Conservation (phyloP, 2,113 vertebrate species). For the Hassar affinis region DNA sequence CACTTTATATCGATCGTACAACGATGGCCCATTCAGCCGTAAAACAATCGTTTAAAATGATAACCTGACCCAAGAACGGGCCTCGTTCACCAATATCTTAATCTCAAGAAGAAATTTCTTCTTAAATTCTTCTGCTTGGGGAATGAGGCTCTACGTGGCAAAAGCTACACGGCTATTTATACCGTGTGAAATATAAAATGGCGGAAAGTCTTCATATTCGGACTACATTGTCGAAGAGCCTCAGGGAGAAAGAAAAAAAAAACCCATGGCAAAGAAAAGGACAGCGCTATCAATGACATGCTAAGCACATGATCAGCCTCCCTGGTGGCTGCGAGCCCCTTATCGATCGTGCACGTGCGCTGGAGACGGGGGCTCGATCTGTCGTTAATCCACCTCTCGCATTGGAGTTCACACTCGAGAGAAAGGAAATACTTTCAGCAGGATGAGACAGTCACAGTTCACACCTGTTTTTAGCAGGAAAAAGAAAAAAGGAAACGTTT, state of each 20-base stretch:
- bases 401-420: not conserved
- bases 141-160: no score
- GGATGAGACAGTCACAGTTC: not conserved
- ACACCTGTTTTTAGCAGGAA: not conserved
- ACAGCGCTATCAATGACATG: constrained; percentile 14
- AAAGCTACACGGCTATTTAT: not conserved
- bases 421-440: not conserved
- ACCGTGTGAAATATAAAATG: not conserved
- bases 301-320: constrained; percentile 34
- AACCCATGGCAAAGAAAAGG: not conserved
- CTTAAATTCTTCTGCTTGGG: no score
- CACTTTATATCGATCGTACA: constrained; percentile 23
- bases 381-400: constrained; percentile 1
- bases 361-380: not conserved
- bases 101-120: no score
- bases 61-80: not conserved
- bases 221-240: no score
- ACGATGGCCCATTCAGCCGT: not conserved
- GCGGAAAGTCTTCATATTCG: not conserved
- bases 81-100: no score
- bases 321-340: not conserved
- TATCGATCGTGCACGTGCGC: constrained; percentile 22
- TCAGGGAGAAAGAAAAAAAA: no score
- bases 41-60: not conserved
- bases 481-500: no score